phyloP scores from a whole-genome alignment of 2,113 vertebrate genomes.

The Megaptera novaeangliae region DNA sequence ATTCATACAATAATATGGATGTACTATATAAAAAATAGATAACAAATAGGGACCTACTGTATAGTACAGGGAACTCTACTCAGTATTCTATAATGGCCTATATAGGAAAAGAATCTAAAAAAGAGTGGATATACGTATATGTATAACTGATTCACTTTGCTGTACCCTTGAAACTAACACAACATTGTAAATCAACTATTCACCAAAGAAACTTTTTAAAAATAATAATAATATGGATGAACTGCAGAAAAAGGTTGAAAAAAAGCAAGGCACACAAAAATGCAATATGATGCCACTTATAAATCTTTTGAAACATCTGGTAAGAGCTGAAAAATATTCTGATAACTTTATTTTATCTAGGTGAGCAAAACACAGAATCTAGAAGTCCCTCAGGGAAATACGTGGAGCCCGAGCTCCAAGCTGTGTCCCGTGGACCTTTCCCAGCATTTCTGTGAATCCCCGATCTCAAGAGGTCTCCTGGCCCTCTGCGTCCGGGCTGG shows the following conservation, averaged over 20 bases:
- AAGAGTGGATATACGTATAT: no score
- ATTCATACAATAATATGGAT: background rate
- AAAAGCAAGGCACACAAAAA: background rate
- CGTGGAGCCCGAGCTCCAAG: fast-evolving
- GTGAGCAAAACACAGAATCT: no score
- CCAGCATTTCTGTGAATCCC: background rate
- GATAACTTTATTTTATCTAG: background rate
- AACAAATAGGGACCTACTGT: no score
- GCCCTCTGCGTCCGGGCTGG: background rate
- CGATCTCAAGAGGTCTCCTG: background rate
- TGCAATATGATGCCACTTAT: background rate
- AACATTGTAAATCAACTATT: no score
- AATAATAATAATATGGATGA: background rate
- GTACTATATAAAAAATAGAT: no score
- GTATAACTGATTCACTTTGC: no score
- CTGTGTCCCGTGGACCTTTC: fast-evolving
- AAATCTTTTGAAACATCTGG: background rate
- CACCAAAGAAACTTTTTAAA: no score
- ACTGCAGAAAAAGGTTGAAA: background rate
- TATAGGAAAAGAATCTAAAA: no score
- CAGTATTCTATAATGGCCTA: no score
- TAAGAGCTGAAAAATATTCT: background rate
- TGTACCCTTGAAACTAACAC: no score
- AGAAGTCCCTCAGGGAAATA: background rate
- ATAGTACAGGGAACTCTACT: no score